A percentile compares a stretch with the other conserved stretches of the same genome.
These are phyloP conservation scores for Onychomys arenicola DNA, from an alignment of 2,797 vertebrate genomes.

Conservation along the genomic window DNA sequence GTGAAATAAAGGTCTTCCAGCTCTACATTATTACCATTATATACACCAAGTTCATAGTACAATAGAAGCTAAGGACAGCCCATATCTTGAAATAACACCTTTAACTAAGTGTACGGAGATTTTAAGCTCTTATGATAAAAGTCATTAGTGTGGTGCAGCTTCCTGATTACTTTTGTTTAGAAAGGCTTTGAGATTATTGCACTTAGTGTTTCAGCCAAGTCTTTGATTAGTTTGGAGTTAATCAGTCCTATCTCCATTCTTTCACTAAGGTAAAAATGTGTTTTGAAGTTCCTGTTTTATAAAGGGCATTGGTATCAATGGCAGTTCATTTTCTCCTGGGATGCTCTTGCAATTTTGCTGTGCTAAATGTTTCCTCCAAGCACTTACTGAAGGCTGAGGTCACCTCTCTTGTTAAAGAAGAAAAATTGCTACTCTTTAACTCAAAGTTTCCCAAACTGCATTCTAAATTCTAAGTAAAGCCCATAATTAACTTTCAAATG, in stretches of 20 bases:
- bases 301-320: constrained; percentile 69
- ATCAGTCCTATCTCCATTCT: constrained; percentile 64
- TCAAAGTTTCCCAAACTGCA: constrained; percentile 57
- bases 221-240: constrained; percentile 72
- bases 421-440: constrained; percentile 76
- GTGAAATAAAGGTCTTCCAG: background rate
- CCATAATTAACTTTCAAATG: constrained; percentile 50
- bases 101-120: constrained; percentile 60
- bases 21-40: background rate
- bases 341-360: constrained; percentile 64
- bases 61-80: constrained; percentile 48
- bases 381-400: constrained; percentile 73
- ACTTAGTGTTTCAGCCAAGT: constrained; percentile 56
- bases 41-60: background rate
- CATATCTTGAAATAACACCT: constrained; percentile 70
- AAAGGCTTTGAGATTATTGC: constrained; percentile 48
- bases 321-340: constrained; percentile 73
- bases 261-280: constrained; percentile 70
- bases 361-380: constrained; percentile 71
- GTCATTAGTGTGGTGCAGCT: constrained; percentile 55
- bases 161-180: constrained; percentile 72
- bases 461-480: constrained; percentile 61
- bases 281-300: constrained; percentile 76
- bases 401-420: constrained; percentile 77
- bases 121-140: constrained; percentile 65